phyloP scores from a whole-genome alignment of 92 coral and sea anemone genomes.

The Nematostella vectensis region DNA sequence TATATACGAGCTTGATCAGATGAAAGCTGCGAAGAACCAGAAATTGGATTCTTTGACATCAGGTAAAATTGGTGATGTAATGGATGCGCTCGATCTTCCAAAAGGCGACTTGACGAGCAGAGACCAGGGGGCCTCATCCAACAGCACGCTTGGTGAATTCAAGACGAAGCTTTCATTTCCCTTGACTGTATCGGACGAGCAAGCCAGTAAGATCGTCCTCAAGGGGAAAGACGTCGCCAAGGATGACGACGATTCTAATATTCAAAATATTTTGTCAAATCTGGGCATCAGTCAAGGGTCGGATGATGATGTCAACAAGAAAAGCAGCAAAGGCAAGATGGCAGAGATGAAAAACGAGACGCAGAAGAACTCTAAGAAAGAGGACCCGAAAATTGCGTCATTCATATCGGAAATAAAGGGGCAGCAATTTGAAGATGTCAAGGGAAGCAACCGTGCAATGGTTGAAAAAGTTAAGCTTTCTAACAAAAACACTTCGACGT shows the following conservation, averaged over 20 bases:
- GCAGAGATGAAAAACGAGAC: neutral
- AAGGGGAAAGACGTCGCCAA: constrained; percentile 16
- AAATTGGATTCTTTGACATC: constrained; percentile 30
- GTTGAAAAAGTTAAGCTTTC: neutral
- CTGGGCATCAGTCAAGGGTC: constrained; percentile 11
- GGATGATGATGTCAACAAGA: neutral
- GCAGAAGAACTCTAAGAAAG: constrained; percentile 5
- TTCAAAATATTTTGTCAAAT: constrained; percentile 19
- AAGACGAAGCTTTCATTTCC: constrained; percentile 69
- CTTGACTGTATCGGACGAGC: constrained; percentile 47
- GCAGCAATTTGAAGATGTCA: constrained; percentile 7
- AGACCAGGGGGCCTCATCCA: neutral
- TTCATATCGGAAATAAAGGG: constrained; percentile 13
- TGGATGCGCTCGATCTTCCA: constrained; percentile 22
- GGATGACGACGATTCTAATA: constrained; percentile 30
- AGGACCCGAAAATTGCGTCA: neutral
- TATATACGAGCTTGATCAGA: constrained; percentile 69
- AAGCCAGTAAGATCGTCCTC: constrained; percentile 23
- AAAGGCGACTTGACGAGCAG: constrained; percentile 20
- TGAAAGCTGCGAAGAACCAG: constrained; percentile 24
- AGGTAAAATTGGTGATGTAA: constrained; percentile 44
- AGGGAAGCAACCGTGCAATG: constrained; percentile 17
- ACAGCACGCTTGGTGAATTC: constrained; percentile 10
- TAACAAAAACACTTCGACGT: neutral
- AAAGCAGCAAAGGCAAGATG: constrained; percentile 1